Percentiles rank a stretch among this genome's conserved stretches.
phyloP scores from a whole-genome alignment of 2,888 invertebrate species.

The Cantharis flavilabris region DNA sequence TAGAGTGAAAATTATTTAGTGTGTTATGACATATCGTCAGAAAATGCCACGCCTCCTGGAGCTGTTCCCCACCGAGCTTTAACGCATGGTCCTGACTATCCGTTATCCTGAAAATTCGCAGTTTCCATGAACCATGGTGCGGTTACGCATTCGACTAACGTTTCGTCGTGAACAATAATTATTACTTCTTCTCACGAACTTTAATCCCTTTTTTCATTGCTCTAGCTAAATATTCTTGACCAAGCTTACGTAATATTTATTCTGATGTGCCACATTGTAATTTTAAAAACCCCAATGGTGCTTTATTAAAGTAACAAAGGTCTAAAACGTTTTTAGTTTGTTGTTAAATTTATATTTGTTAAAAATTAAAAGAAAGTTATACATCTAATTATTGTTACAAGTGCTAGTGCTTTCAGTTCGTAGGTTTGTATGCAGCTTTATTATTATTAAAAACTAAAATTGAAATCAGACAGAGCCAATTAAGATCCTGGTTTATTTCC shows the following conservation, averaged over 20 bases:
- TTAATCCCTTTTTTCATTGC: not conserved
- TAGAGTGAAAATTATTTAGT: not conserved
- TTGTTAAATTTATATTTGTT: not conserved
- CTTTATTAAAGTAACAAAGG: not conserved
- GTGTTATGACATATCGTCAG: conserved; percentile 1
- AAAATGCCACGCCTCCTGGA: conserved; percentile 23
- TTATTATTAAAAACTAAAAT: not conserved
- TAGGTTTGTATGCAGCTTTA: not conserved
- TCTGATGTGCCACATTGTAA: not conserved
- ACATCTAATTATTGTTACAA: not conserved
- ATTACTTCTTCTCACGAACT: conserved; percentile 5
- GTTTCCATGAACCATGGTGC: conserved; percentile 24
- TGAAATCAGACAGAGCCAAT: conserved; percentile 1
- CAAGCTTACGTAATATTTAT: not conserved
- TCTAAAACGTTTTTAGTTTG: not conserved
- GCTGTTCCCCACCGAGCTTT: conserved; percentile 27
- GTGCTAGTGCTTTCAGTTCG: not conserved
- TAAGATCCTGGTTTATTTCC: not conserved
- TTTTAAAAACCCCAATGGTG: not conserved
- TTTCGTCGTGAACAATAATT: conserved; percentile 10
- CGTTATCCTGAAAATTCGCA: conserved; percentile 26
- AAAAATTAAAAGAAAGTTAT: not conserved
- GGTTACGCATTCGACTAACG: conserved; percentile 15
- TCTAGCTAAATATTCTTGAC: not conserved
- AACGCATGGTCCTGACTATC: conserved; percentile 30